Percentiles rank a stretch among this genome's conserved stretches.
Conservation (phyloP, 1,140 invertebrate species). For the Parasteatoda tepidariorum region DNA sequence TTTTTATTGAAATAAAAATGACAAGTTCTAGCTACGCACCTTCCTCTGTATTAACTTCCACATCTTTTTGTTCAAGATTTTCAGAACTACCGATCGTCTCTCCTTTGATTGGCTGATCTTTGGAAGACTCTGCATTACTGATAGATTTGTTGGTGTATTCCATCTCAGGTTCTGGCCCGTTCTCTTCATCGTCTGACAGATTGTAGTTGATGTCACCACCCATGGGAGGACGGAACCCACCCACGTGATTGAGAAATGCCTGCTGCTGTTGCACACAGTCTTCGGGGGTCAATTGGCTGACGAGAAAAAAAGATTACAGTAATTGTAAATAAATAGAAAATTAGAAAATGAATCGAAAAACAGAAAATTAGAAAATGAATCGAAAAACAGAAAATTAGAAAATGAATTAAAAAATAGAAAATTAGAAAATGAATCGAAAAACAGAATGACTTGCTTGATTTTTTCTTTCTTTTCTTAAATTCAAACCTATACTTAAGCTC, state of each 20-base stretch:
- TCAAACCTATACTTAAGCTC: too few species aligned
- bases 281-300: conserved; percentile 29
- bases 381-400: too few species aligned
- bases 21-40: too few species aligned
- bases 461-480: too few species aligned
- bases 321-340: not conserved
- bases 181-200: conserved; percentile 43
- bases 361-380: too few species aligned
- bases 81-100: not conserved
- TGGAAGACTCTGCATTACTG: conserved; percentile 46
- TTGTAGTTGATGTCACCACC: not conserved
- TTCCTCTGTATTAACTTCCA: not conserved
- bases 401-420: too few species aligned
- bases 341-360: not conserved
- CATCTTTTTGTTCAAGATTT: not conserved
- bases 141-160: conserved; percentile 45
- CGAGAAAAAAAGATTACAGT: not conserved
- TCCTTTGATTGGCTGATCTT: not conserved
- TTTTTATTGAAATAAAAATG: too few species aligned
- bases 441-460: too few species aligned
- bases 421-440: too few species aligned
- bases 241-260: conserved; percentile 11
- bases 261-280: not conserved
- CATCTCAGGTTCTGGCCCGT: conserved; percentile 22
- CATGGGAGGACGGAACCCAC: conserved; percentile 1